phyloP scores from a whole-genome alignment of 2,888 invertebrate genomes.

The Cantharis nigra region DNA sequence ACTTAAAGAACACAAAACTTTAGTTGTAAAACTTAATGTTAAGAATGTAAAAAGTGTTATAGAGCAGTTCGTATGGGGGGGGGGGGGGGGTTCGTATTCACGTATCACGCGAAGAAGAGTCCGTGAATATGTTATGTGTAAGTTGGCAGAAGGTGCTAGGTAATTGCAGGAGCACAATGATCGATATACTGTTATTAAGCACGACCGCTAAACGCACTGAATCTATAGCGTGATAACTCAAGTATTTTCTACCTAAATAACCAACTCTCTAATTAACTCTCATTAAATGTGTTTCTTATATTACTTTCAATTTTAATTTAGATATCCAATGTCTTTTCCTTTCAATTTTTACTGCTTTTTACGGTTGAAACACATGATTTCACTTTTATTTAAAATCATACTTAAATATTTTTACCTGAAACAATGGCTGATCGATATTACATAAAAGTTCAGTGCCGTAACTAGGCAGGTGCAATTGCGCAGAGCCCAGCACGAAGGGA shows the following conservation, averaged over 20 bases:
- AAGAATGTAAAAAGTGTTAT: not conserved
- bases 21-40: slow-evolving; percentile 16
- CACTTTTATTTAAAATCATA: not conserved
- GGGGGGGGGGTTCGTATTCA: not conserved
- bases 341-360: not conserved
- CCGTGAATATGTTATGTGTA: slow-evolving; percentile 35
- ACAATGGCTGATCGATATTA: too few relatives aligned
- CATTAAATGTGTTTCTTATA: slow-evolving; percentile 18
- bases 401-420: too few relatives aligned
- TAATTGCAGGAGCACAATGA: slow-evolving; percentile 46
- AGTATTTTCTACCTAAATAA: slow-evolving; percentile 27
- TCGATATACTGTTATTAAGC: slow-evolving; percentile 47
- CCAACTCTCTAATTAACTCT: slow-evolving; percentile 23
- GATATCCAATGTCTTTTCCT: not conserved
- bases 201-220: slow-evolving; percentile 43
- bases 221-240: slow-evolving; percentile 31
- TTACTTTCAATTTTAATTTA: slow-evolving; percentile 3
- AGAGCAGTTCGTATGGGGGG: not conserved
- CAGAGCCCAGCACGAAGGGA: too few relatives aligned
- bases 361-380: not conserved
- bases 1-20: slow-evolving; percentile 35
- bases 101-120: slow-evolving; percentile 34
- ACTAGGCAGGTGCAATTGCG: too few relatives aligned
- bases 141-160: slow-evolving; percentile 43
- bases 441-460: too few relatives aligned